These are phyloP conservation scores for Cartodere bifasciata DNA, from an alignment of 2,888 invertebrate genomes.

Conservation along the genomic window DNA sequence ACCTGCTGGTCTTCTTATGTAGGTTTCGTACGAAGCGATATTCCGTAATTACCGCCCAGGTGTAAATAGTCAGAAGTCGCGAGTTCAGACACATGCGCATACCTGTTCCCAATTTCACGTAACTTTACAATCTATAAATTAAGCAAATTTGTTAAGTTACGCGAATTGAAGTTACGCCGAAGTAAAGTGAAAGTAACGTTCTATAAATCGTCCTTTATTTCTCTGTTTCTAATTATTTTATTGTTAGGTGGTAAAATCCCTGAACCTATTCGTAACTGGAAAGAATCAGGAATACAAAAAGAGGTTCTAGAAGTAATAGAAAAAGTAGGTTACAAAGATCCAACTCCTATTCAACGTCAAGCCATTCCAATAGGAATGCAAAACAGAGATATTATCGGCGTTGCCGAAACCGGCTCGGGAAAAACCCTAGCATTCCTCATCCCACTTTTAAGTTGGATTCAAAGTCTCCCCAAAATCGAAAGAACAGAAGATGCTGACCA, in stretches of 20 bases:
- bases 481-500: slow-evolving; percentile 81
- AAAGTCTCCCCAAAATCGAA: slow-evolving; percentile 91
- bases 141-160: no score
- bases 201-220: not conserved
- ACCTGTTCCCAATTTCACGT: no score
- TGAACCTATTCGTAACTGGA: slow-evolving; percentile 91
- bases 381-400: slow-evolving; percentile 95
- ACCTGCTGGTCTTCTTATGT: no score
- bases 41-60: no score
- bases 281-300: slow-evolving; percentile 78
- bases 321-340: slow-evolving; percentile 92
- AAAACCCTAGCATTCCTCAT: slow-evolving; percentile 98
- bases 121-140: no score
- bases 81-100: no score
- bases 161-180: no score
- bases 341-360: slow-evolving; percentile 97
- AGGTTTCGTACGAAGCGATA: no score
- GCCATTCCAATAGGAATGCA: slow-evolving; percentile 97
- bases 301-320: slow-evolving; percentile 91
- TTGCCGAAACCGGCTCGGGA: slow-evolving; percentile 94
- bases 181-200: no score
- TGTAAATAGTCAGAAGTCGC: no score
- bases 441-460: slow-evolving; percentile 95
- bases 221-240: slow-evolving; percentile 5
- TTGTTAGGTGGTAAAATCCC: slow-evolving; percentile 78